Conservation (phyloP, 2,797 vertebrate genomes). For the Intellagama lesueurii region DNA sequence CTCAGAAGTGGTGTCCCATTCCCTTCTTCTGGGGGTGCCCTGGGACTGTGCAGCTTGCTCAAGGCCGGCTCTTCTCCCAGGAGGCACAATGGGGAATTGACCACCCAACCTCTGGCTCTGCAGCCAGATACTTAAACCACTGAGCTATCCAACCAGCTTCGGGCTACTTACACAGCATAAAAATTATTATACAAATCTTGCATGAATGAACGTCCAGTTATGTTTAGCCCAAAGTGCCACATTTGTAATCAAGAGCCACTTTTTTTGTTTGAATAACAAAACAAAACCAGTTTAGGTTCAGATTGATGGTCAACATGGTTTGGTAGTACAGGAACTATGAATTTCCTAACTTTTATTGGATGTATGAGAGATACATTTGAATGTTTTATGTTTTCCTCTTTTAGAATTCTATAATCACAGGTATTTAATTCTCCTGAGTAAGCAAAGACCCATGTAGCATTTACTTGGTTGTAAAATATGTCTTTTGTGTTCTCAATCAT, state of each 20-base stretch:
- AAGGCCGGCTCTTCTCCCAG: too few relatives aligned
- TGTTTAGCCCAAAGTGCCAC: constrained; percentile 58
- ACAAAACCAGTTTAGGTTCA: constrained; percentile 62
- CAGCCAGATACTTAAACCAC: too few relatives aligned
- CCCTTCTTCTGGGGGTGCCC: too few relatives aligned
- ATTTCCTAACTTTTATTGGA: constrained; percentile 68
- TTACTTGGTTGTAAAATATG: constrained; percentile 54
- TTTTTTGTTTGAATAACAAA: constrained; percentile 62
- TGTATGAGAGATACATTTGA: constrained; percentile 50
- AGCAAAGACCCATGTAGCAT: constrained; percentile 4
- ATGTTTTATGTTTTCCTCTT: constrained; percentile 63
- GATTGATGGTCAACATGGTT: constrained; percentile 46
- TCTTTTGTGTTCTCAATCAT: constrained; percentile 36
- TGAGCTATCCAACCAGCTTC: too few relatives aligned
- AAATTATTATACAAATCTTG: constrained; percentile 52
- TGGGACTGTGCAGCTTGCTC: too few relatives aligned
- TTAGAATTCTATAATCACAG: constrained; percentile 56
- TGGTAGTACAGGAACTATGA: constrained; percentile 46
- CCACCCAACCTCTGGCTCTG: too few relatives aligned
- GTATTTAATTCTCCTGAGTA: constrained; percentile 51
- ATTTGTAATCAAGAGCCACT: constrained; percentile 63
- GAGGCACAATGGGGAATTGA: too few relatives aligned
- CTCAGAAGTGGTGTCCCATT: too few relatives aligned
- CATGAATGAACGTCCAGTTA: constrained; percentile 53
- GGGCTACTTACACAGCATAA: not conserved